A percentile compares a stretch with the other conserved stretches of the same genome.
Evolutionary conservation across 2,888 invertebrate genomes (phyloP).

Genomic region (Neuroscelio doddi): DNA sequence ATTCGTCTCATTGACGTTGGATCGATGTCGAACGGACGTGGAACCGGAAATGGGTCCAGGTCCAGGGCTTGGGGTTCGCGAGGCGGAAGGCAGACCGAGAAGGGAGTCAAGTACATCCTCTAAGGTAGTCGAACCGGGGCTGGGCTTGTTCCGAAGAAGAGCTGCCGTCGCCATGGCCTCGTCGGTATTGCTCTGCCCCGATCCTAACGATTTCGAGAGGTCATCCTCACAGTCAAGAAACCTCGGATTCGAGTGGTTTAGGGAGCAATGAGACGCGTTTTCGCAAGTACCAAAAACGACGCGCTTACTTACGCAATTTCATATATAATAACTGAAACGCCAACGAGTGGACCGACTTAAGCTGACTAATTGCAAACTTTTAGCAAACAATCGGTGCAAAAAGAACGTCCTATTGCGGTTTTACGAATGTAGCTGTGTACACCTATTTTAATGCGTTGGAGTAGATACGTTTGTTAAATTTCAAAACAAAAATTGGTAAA

Average conservation of each 20-base stretch:
- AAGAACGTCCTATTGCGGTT: too few species aligned
- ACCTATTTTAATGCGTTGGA: background rate
- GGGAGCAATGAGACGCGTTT: background rate
- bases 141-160: slow-evolving; percentile 70
- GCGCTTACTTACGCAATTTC: background rate
- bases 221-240: slow-evolving; percentile 37
- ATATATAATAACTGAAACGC: too few species aligned
- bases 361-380: too few species aligned
- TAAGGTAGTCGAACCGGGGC: slow-evolving; percentile 87
- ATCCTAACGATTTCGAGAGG: slow-evolving; percentile 59
- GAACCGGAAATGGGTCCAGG: slow-evolving; percentile 65
- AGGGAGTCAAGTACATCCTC: slow-evolving; percentile 96
- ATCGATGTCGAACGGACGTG: slow-evolving; percentile 61
- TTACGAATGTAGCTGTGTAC: too few species aligned
- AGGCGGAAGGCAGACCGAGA: slow-evolving; percentile 87
- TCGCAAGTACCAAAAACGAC: slow-evolving; percentile 10
- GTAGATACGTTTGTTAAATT: too few species aligned
- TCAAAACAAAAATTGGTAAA: too few species aligned
- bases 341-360: too few species aligned
- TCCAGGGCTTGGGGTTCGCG: slow-evolving; percentile 82
- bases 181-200: slow-evolving; percentile 68
- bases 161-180: slow-evolving; percentile 68
- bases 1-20: slow-evolving; percentile 59
- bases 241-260: slow-evolving; percentile 17
- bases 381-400: too few species aligned